Conservation (phyloP, 2,888 invertebrate genomes). For the Oxytorus armatus region DNA sequence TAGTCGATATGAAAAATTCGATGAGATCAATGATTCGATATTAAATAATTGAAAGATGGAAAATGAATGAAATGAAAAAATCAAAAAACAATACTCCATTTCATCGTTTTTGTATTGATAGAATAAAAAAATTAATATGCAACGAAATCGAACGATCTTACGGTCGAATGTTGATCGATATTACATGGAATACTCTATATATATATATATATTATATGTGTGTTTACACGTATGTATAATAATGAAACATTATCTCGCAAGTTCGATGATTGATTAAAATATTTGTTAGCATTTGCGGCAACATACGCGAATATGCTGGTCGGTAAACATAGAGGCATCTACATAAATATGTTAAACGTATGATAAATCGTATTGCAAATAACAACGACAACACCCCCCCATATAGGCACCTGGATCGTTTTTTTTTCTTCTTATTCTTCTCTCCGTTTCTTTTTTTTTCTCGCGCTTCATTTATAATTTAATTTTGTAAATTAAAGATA, state of each 20-base stretch:
- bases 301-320: constrained; percentile 50
- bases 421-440: constrained; percentile 34
- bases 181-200: constrained; percentile 9
- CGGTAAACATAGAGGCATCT: constrained; percentile 64
- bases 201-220: constrained; percentile 1
- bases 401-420: constrained; percentile 65
- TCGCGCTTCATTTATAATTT: constrained; percentile 47
- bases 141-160: no score
- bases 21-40: no score
- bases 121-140: no score
- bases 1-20: no score
- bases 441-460: constrained; percentile 19
- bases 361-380: constrained; percentile 57
- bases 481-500: constrained; percentile 30
- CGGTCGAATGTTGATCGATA: background rate
- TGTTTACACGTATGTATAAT: constrained; percentile 29
- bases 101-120: no score
- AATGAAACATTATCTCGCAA: constrained; percentile 57
- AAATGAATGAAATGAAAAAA: no score
- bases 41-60: no score
- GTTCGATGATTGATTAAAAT: constrained; percentile 63
- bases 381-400: constrained; percentile 64
- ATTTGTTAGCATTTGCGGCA: constrained; percentile 57
- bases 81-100: no score
- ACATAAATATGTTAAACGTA: constrained; percentile 65